Conservation (phyloP, 2,888 invertebrate genomes). For the Schizaphis graminum region DNA sequence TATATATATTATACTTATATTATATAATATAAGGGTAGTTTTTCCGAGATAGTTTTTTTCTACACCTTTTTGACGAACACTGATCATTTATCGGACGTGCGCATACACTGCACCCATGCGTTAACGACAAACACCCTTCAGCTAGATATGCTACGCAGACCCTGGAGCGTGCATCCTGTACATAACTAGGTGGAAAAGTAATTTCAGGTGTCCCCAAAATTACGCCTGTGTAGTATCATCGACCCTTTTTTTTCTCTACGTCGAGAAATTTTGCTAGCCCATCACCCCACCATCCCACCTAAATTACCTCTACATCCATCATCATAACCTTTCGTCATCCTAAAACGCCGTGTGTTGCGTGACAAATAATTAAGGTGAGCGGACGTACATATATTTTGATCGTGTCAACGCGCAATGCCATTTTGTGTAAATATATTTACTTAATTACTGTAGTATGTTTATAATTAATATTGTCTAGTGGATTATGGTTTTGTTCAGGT, state of each 20-base stretch:
- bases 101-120: neutral
- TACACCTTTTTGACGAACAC: neutral
- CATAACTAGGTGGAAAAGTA: conserved; percentile 27
- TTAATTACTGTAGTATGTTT: neutral
- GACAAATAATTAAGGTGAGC: conserved; percentile 1
- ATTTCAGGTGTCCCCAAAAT: neutral
- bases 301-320: neutral
- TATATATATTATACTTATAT: neutral
- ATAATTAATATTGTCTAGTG: neutral
- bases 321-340: neutral
- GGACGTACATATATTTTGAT: neutral
- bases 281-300: neutral
- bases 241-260: conserved; percentile 2
- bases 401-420: neutral
- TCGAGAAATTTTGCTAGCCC: neutral
- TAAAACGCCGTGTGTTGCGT: neutral
- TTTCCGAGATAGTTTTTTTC: neutral
- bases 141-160: too few relatives aligned
- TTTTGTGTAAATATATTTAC: conserved; percentile 10
- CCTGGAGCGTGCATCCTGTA: neutral
- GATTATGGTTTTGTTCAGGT: neutral
- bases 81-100: neutral
- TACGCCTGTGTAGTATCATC: neutral
- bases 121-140: neutral
- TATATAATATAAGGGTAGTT: neutral